Evolutionary conservation across 2,888 invertebrate species (phyloP).

Genomic region (Rhorus exstirpatorius): DNA sequence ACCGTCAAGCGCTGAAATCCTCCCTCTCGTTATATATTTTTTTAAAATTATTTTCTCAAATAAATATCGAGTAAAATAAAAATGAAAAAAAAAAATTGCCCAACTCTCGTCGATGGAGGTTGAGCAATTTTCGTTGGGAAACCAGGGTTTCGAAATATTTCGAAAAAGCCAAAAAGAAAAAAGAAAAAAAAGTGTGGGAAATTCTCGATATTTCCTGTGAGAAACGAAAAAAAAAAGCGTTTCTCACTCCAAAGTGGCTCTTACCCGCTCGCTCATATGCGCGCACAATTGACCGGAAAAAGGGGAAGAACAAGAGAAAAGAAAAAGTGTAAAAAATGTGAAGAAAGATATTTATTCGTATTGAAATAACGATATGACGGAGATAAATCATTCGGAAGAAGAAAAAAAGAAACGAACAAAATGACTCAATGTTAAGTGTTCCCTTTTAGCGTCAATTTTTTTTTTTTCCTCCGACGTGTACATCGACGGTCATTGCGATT

Average conservation of each 20-base stretch:
- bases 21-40: too few species aligned
- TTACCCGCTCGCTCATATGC: slow-evolving; percentile 9
- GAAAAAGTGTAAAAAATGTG: background rate
- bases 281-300: slow-evolving; percentile 45
- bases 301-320: slow-evolving; percentile 1
- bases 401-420: slow-evolving; percentile 25
- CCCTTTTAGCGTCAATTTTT: slow-evolving; percentile 39
- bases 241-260: slow-evolving; percentile 24
- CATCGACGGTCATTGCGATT: background rate
- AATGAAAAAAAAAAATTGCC: slow-evolving; percentile 20
- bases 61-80: background rate
- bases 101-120: slow-evolving; percentile 13
- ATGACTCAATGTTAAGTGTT: slow-evolving; percentile 58
- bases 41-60: too few species aligned
- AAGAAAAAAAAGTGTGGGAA: slow-evolving; percentile 5
- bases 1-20: too few species aligned
- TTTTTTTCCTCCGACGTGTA: background rate
- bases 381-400: slow-evolving; percentile 30
- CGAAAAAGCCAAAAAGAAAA: slow-evolving; percentile 35
- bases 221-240: slow-evolving; percentile 11
- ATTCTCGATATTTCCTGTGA: slow-evolving; percentile 1
- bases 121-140: slow-evolving; percentile 49
- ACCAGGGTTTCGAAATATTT: slow-evolving; percentile 68
- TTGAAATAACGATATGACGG: slow-evolving; percentile 50
- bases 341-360: slow-evolving; percentile 52